phyloP scores from a whole-genome alignment of 2,888 invertebrate species.

The Agapostemon virescens region DNA sequence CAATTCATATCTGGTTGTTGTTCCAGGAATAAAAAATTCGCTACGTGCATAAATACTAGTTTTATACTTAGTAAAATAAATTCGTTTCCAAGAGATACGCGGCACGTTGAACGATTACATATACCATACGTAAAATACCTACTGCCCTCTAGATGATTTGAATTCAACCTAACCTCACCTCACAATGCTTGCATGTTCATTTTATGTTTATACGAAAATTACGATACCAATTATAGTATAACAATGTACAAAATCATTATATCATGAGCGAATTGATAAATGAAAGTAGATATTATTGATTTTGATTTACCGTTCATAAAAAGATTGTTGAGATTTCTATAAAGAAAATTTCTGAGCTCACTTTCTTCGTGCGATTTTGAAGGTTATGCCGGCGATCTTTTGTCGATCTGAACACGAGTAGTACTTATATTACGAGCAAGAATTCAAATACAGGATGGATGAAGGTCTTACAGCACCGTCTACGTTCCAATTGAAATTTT shows the following conservation, averaged over 20 bases:
- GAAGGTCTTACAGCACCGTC: conserved; percentile 77
- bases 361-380: conserved; percentile 15
- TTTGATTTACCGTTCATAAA: conserved; percentile 24
- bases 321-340: not conserved
- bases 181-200: conserved; percentile 26
- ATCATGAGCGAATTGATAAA: not conserved
- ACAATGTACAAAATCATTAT: not conserved
- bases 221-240: not conserved
- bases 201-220: conserved; percentile 39
- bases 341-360: not conserved
- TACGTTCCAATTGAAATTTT: conserved; percentile 81
- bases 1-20: conserved; percentile 56
- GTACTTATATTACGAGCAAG: not conserved
- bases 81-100: conserved; percentile 65
- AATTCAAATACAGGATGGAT: conserved; percentile 69
- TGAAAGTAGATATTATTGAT: not conserved
- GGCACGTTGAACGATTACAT: conserved; percentile 69
- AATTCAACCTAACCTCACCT: conserved; percentile 49
- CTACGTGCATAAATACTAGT: conserved; percentile 29
- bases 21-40: conserved; percentile 43
- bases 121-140: conserved; percentile 56
- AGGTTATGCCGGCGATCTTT: conserved; percentile 69
- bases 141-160: conserved; percentile 53
- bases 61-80: conserved; percentile 60
- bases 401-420: conserved; percentile 1